Base-by-base conservation (phyloP, 2,888 invertebrate species). In the Lithodes maja region DNA sequence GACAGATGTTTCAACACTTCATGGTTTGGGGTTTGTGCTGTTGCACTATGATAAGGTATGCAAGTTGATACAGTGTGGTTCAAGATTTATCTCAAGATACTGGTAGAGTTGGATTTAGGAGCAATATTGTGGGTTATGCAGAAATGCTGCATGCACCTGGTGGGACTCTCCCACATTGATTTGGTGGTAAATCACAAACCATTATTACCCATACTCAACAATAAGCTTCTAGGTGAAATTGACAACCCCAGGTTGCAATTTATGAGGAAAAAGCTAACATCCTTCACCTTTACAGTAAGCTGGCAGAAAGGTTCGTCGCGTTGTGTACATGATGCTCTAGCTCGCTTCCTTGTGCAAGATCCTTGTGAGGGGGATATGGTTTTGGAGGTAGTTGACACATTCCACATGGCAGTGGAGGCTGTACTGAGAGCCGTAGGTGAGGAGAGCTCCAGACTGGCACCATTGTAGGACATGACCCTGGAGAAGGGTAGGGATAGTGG, bases 291-390 rank as follows among this genome's bases (percentile, higher is more conserved):
- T 74, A 88, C 84, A 2, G 75, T 81, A 3, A n/a, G n/a, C 79
- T 88, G 88, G 75, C 69, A 87, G 17, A 87, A 84, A 17, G 79
- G 84, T 1, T 54, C 17, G 52, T 54, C 69, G 1, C 87, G 84
- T 69, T 68, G 15, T 12, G 12, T n/a, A 2, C 83, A 78, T 15
- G 84, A 83, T 15, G 54, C 83, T 9, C 84, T 87, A 9, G 33
- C 84, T 1, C 79, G 83, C 7, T 78, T 79, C 1, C 84, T 79
- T 15, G 79, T 84, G 50, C 50, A 52, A n/a, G 78, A 87, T 9
- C 87, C 87, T 12, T 68, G 7, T 3, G 82, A 49, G 68, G 82
- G 15, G 1, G 69, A 50, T 5, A 12, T 9, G 15, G 75, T 1
- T 3, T 9, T 49, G 9, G 49, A 7, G 12, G 50, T 7, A 7